Percentiles rank a stretch among this genome's conserved stretches.
Evolutionary conservation across 1,140 invertebrate species (phyloP).

Genomic region (Drosophila pallidifrons): DNA sequence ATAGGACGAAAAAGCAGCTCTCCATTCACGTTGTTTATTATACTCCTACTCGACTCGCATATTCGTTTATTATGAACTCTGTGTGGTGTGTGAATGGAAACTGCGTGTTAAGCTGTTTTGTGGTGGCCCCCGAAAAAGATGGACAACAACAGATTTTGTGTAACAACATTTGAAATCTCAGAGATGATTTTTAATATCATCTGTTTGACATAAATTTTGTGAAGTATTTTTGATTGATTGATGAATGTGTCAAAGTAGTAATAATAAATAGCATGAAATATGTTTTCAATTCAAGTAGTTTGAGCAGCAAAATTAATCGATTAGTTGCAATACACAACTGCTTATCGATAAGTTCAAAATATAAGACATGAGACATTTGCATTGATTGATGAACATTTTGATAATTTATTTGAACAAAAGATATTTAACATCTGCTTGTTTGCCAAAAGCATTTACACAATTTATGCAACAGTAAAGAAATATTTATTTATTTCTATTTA

Average conservation of each 20-base stretch:
- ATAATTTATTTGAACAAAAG: too few relatives aligned
- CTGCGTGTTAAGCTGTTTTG: slow-evolving; percentile 72
- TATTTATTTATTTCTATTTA: too few relatives aligned
- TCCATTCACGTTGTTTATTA: slow-evolving; percentile 52
- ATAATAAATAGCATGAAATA: slow-evolving; percentile 1
- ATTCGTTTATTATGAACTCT: slow-evolving; percentile 14
- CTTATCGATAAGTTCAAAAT: too few relatives aligned
- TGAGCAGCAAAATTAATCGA: too few relatives aligned
- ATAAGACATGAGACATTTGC: too few relatives aligned
- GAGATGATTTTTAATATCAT: slow-evolving; percentile 32
- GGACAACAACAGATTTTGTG: slow-evolving; percentile 25
- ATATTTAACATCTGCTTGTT: too few relatives aligned
- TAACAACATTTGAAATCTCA: slow-evolving; percentile 30
- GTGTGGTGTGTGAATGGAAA: slow-evolving; percentile 54
- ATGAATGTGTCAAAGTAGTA: neutral
- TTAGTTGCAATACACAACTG: too few relatives aligned
- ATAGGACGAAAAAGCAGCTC: slow-evolving; percentile 57
- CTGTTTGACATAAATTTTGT: slow-evolving; percentile 26
- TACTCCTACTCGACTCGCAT: slow-evolving; percentile 13
- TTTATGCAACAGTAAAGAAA: too few relatives aligned
- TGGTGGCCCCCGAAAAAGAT: slow-evolving; percentile 27
- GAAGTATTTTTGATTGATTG: slow-evolving; percentile 17
- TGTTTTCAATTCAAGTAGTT: neutral
- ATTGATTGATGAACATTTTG: too few relatives aligned
- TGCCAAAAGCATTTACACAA: too few relatives aligned